phyloP scores from a whole-genome alignment of 2,888 invertebrate genomes.

The Lasioglossum calceatum region DNA sequence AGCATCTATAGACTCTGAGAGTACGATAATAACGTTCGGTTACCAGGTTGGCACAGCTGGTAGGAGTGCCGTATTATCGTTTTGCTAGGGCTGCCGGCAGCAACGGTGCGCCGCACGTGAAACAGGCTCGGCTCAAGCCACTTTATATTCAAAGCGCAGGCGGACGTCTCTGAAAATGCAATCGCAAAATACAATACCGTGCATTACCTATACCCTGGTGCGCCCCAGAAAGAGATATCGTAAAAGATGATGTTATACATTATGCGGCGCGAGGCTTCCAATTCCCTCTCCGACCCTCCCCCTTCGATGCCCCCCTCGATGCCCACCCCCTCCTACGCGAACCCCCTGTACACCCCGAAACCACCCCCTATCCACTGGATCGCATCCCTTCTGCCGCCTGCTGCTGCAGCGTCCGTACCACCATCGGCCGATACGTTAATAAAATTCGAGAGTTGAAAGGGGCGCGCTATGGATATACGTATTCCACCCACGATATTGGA shows the following conservation, averaged over 20 bases:
- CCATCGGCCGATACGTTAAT: constrained; percentile 79
- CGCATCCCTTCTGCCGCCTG: constrained; percentile 13
- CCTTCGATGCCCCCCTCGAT: constrained; percentile 19
- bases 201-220: constrained; percentile 79
- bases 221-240: constrained; percentile 79
- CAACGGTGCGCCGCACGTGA: constrained; percentile 65
- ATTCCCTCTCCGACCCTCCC: constrained; percentile 59
- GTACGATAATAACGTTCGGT: constrained; percentile 73
- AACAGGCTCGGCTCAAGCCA: constrained; percentile 70
- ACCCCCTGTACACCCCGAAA: neutral
- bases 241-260: constrained; percentile 83
- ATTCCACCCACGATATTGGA: constrained; percentile 74
- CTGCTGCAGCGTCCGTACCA: constrained; percentile 67
- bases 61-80: constrained; percentile 63
- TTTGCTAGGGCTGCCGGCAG: constrained; percentile 57
- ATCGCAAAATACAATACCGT: constrained; percentile 83
- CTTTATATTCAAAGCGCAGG: constrained; percentile 83
- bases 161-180: constrained; percentile 83
- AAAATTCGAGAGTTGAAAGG: constrained; percentile 80
- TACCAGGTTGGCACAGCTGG: constrained; percentile 71
- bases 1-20: constrained; percentile 66
- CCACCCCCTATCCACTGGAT: constrained; percentile 13
- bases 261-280: constrained; percentile 78
- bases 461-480: constrained; percentile 74
- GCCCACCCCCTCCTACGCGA: constrained; percentile 21